Evolutionary conservation across 2,888 invertebrate genomes (phyloP).

Genomic region (Bombylius discolor): DNA sequence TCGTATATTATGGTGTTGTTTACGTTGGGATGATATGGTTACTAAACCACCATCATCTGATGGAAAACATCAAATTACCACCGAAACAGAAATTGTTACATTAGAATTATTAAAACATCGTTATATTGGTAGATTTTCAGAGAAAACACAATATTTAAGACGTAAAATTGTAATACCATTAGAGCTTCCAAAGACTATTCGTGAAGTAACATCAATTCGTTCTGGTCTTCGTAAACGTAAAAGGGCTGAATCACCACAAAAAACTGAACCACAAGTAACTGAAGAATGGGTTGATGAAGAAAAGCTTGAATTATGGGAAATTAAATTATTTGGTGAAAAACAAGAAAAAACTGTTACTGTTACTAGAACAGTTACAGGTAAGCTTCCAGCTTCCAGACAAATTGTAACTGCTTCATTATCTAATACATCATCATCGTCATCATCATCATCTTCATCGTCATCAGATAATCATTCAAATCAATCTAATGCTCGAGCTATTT

Average conservation of each 20-base stretch:
- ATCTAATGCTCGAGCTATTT: slow-evolving; percentile 15
- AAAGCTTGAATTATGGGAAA: slow-evolving; percentile 91
- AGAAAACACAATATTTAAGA: slow-evolving; percentile 83
- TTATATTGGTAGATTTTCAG: slow-evolving; percentile 75
- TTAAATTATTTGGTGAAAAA: slow-evolving; percentile 81
- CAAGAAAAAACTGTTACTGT: slow-evolving; percentile 64
- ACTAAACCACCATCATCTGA: slow-evolving; percentile 69
- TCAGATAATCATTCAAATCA: slow-evolving; percentile 20
- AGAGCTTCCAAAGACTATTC: slow-evolving; percentile 79
- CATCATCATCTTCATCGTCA: slow-evolving; percentile 13
- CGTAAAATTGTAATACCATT: slow-evolving; percentile 88
- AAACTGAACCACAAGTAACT: slow-evolving; percentile 84
- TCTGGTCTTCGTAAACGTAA: slow-evolving; percentile 87
- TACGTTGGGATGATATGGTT: slow-evolving; percentile 94
- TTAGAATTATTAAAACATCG: slow-evolving; percentile 80
- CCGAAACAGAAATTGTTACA: slow-evolving; percentile 91
- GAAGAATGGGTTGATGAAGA: slow-evolving; percentile 97
- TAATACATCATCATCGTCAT: slow-evolving; percentile 7
- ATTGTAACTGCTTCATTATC: slow-evolving; percentile 13
- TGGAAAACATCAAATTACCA: slow-evolving; percentile 85
- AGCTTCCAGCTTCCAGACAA: slow-evolving; percentile 38
- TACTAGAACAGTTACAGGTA: slow-evolving; percentile 55
- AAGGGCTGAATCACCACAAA: slow-evolving; percentile 85
- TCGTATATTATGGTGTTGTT: slow-evolving; percentile 81
- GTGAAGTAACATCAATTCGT: slow-evolving; percentile 88